Percentiles rank a stretch among this genome's conserved stretches.
phyloP scores from a whole-genome alignment of 2,888 invertebrate genomes.

The Disparrhopalites patrizii region DNA sequence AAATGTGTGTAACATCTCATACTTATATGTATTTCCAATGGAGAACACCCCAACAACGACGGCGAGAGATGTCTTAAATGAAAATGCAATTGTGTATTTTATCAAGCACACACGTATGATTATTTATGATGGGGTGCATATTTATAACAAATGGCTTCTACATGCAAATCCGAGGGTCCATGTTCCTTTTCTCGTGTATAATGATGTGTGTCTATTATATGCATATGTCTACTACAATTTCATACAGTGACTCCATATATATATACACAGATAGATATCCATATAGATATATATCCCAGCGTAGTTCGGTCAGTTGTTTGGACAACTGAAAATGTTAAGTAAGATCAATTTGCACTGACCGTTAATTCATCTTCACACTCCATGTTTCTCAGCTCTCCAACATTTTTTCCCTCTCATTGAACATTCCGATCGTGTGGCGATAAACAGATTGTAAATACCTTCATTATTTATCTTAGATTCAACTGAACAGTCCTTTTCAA shows the following conservation, averaged over 20 bases:
- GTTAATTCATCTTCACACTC: slow-evolving; percentile 16
- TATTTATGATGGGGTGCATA: no score
- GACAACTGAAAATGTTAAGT: slow-evolving; percentile 18
- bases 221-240: no score
- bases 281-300: no score
- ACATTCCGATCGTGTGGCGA: slow-evolving; percentile 12
- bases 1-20: no score
- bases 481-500: neutral
- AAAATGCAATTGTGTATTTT: slow-evolving; percentile 9
- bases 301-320: slow-evolving; percentile 17
- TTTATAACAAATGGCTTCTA: no score
- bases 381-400: neutral
- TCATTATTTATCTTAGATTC: slow-evolving; percentile 12
- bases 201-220: no score
- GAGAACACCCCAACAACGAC: slow-evolving; percentile 9
- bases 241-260: no score
- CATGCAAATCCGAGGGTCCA: no score
- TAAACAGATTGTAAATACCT: slow-evolving; percentile 14
- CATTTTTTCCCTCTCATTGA: slow-evolving; percentile 6
- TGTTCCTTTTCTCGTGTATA: no score
- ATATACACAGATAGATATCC: no score
- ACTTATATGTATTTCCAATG: no score
- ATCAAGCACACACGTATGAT: slow-evolving; percentile 8
- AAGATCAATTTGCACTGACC: slow-evolving; percentile 18
- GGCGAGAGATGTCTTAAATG: slow-evolving; percentile 17